phyloP scores from a whole-genome alignment of 2,888 invertebrate species.

The Tetragnatha montana region DNA sequence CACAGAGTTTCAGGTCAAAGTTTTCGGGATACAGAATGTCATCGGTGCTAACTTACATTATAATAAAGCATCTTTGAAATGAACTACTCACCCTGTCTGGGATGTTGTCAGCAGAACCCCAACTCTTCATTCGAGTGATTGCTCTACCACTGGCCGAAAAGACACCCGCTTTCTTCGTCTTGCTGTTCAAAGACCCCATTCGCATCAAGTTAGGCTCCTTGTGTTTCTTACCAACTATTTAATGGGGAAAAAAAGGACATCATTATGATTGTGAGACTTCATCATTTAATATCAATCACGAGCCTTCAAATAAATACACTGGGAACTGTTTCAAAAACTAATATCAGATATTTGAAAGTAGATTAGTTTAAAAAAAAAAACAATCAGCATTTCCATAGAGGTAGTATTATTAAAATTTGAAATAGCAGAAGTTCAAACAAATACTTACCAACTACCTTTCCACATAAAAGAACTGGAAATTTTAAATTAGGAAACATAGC shows the following conservation, averaged over 20 bases:
- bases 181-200: constrained; percentile 92
- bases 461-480: constrained; percentile 44
- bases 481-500: constrained; percentile 49
- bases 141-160: constrained; percentile 81
- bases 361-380: too few species aligned
- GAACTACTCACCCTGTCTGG: constrained; percentile 74
- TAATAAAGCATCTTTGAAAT: neutral
- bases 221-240: constrained; percentile 11
- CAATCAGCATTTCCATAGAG: too few species aligned
- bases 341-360: too few species aligned
- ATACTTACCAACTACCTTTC: constrained; percentile 55
- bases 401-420: too few species aligned
- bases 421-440: too few species aligned
- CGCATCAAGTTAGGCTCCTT: constrained; percentile 89
- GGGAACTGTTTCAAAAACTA: too few species aligned
- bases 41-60: neutral
- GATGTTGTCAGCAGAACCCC: constrained; percentile 93
- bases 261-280: too few species aligned
- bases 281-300: too few species aligned
- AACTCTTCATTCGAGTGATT: constrained; percentile 82
- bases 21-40: neutral
- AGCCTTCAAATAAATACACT: too few species aligned
- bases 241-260: constrained; percentile 6
- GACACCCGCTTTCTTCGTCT: constrained; percentile 93
- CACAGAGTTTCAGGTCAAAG: neutral